A percentile compares a stretch with the other conserved stretches of the same genome.
These are phyloP conservation scores for Phycodurus eques DNA, from an alignment of 2,113 vertebrate genomes.

Conservation along the genomic window DNA sequence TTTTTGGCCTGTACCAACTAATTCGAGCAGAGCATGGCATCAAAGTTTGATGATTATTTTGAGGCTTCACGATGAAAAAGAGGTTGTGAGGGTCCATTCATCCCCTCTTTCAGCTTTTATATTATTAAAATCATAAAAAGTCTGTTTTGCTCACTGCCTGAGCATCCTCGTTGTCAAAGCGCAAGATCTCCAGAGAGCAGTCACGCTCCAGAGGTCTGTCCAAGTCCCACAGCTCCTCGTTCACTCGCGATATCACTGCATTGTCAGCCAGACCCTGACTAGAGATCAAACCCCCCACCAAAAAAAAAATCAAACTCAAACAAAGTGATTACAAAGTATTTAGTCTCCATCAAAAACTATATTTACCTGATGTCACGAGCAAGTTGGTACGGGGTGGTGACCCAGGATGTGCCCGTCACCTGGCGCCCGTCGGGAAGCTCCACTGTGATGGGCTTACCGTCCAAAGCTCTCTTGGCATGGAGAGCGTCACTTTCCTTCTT, in stretches of 20 bases:
- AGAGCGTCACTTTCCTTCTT: constrained; percentile 86
- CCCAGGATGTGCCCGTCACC: constrained; percentile 84
- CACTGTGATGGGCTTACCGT: constrained; percentile 79
- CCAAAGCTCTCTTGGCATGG: constrained; percentile 77
- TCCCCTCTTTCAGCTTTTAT: neutral
- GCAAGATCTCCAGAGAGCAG: constrained; percentile 87
- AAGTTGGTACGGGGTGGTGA: constrained; percentile 88
- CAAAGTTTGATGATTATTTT: no score
- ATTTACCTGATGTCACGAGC: constrained; percentile 87
- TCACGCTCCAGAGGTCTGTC: constrained; percentile 88
- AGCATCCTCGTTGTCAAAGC: constrained; percentile 92
- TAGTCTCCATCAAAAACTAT: neutral
- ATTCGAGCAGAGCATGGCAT: no score
- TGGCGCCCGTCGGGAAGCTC: constrained; percentile 82
- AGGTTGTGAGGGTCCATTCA: neutral
- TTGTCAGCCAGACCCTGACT: constrained; percentile 93
- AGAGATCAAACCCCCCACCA: neutral
- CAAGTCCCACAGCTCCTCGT: constrained; percentile 89
- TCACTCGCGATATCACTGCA: constrained; percentile 87
- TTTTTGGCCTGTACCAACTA: no score
- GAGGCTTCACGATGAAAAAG: neutral
- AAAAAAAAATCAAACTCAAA: neutral
- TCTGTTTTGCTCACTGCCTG: constrained; percentile 81
- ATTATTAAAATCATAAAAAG: neutral
- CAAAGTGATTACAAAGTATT: neutral